phyloP scores from a whole-genome alignment of 2,797 vertebrate species.

The Tenualosa thibaudeaui region DNA sequence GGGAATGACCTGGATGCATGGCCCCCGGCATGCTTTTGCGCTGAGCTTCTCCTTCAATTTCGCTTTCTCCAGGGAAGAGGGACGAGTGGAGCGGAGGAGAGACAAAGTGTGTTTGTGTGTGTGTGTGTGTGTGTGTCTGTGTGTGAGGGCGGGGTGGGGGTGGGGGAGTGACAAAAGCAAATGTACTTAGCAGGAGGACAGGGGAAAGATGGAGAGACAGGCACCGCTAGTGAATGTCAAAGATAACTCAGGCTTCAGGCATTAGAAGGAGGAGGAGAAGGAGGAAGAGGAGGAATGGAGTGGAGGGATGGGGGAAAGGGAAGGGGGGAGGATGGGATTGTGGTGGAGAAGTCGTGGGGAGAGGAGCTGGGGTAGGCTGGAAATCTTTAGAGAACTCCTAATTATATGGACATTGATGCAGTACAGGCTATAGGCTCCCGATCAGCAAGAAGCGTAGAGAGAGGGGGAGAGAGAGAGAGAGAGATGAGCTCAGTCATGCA shows the following conservation, averaged over 20 bases:
- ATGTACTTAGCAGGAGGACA: constrained; percentile 13
- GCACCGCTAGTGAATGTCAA: constrained; percentile 5
- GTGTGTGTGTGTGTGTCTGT: no score
- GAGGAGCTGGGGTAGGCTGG: neutral
- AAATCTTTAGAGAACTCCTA: constrained; percentile 13
- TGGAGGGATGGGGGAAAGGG: neutral
- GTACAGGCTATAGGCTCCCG: constrained; percentile 7
- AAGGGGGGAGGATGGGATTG: neutral
- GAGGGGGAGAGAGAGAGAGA: neutral
- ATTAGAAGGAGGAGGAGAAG: neutral
- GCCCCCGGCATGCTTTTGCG: neutral
- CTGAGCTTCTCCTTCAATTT: neutral
- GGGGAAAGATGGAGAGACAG: constrained; percentile 12
- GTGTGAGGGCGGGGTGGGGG: no score
- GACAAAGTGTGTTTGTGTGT: neutral
- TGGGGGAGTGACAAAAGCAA: neutral
- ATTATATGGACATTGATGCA: constrained; percentile 22
- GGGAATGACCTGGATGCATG: constrained; percentile 33
- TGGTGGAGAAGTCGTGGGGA: neutral
- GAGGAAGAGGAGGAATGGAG: neutral
- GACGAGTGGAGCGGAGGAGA: neutral
- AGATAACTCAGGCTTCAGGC: neutral
- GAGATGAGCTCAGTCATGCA: constrained; percentile 23
- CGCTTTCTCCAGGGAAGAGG: neutral
- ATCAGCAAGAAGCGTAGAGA: neutral